Percentiles rank a stretch among this genome's conserved stretches.
These are phyloP conservation scores for Leptopilina drosophilae DNA, from an alignment of 2,888 invertebrate species.

Conservation along the genomic window DNA sequence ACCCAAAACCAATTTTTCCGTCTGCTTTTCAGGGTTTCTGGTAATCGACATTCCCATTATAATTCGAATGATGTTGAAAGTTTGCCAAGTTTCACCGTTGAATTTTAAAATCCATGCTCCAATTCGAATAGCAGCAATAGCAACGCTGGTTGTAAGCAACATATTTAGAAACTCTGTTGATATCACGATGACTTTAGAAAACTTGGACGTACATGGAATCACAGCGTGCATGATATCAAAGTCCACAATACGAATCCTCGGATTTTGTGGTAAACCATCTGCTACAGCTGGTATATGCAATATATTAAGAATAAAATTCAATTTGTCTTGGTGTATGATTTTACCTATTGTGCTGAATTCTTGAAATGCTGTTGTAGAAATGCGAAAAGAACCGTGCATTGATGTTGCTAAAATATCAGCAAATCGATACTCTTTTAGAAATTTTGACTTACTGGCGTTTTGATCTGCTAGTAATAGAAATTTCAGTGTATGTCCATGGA, in stretches of 20 bases:
- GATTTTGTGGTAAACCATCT: no score
- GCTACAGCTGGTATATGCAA: no score
- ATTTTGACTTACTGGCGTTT: no score
- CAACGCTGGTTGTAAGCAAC: not conserved
- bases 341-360: no score
- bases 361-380: no score
- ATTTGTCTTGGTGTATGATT: no score
- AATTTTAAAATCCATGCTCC: not conserved
- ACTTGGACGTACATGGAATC: not conserved
- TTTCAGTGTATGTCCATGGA: no score
- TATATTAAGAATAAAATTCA: no score
- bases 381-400: no score
- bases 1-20: not conserved
- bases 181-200: not conserved
- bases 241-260: not conserved
- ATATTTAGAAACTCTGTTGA: not conserved
- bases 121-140: not conserved
- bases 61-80: not conserved
- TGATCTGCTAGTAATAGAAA: no score
- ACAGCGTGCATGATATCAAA: not conserved
- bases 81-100: not conserved
- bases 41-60: not conserved
- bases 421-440: no score
- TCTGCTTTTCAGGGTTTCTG: not conserved
- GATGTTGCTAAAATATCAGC: no score